These are phyloP conservation scores for Sesia apiformis DNA, from an alignment of 2,888 invertebrate species.

Conservation along the genomic window DNA sequence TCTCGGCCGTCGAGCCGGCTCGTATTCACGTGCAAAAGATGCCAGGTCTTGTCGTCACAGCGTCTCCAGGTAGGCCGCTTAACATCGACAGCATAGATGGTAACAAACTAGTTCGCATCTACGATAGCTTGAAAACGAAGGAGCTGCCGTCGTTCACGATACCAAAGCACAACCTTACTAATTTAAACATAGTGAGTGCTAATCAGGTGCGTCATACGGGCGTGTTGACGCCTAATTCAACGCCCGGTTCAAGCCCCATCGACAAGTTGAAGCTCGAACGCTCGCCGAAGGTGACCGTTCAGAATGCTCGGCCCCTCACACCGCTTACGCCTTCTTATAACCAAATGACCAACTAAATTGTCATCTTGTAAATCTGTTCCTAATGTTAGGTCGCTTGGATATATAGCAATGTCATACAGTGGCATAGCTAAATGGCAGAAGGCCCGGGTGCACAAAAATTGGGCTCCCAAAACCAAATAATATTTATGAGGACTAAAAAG, in stretches of 20 bases:
- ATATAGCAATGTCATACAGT: too few species aligned
- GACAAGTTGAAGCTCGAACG: conserved; percentile 44
- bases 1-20: conserved; percentile 14
- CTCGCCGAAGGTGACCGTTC: conserved; percentile 39
- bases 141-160: conserved; percentile 53
- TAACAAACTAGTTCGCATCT: conserved; percentile 57
- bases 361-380: neutral
- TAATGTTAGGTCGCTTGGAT: too few species aligned
- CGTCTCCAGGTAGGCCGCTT: conserved; percentile 38
- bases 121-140: conserved; percentile 53
- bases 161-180: conserved; percentile 50
- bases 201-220: conserved; percentile 35
- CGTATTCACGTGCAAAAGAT: conserved; percentile 22
- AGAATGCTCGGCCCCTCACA: conserved; percentile 20
- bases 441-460: too few species aligned
- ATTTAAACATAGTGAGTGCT: conserved; percentile 36
- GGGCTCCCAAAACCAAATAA: too few species aligned
- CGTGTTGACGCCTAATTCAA: conserved; percentile 66
- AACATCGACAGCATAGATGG: conserved; percentile 38
- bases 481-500: too few species aligned
- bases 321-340: conserved; percentile 16
- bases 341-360: conserved; percentile 10
- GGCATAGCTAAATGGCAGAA: too few species aligned
- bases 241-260: conserved; percentile 42
- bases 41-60: conserved; percentile 57